phyloP scores from a whole-genome alignment of 2,888 invertebrate genomes.

The Myathropa florea region DNA sequence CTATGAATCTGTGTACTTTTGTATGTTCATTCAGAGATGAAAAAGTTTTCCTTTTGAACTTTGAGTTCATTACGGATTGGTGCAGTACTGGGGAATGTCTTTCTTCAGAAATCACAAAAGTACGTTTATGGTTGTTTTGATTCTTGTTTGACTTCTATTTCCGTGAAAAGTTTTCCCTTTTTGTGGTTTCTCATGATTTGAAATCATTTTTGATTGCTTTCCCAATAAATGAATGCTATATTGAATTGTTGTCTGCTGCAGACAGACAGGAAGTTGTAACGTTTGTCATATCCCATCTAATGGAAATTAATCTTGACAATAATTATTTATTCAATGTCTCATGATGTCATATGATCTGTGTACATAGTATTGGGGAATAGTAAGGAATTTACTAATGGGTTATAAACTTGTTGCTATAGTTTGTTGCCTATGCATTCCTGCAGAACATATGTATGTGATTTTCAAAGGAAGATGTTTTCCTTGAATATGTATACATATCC shows the following conservation, averaged over 20 bases:
- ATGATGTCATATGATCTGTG: too few relatives aligned
- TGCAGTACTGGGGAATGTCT: constrained; percentile 39
- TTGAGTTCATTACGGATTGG: constrained; percentile 31
- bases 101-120: constrained; percentile 53
- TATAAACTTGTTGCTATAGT: too few relatives aligned
- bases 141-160: constrained; percentile 51
- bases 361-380: too few relatives aligned
- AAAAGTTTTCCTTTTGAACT: constrained; percentile 35
- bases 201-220: neutral
- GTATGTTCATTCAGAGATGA: constrained; percentile 45
- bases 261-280: neutral
- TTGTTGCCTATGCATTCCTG: too few relatives aligned
- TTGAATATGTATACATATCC: too few relatives aligned
- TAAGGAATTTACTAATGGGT: too few relatives aligned
- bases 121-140: constrained; percentile 58
- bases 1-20: constrained; percentile 31
- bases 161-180: constrained; percentile 39
- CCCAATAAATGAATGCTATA: neutral
- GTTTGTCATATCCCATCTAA: neutral
- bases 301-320: neutral
- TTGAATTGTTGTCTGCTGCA: neutral
- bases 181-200: neutral
- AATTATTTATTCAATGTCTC: neutral
- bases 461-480: too few relatives aligned
- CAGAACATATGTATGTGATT: too few relatives aligned